Evolutionary conservation across 2,113 vertebrate species (phyloP), one percentile per base, ranked within the genome.

Genomic region (Morone chrysops): DNA sequence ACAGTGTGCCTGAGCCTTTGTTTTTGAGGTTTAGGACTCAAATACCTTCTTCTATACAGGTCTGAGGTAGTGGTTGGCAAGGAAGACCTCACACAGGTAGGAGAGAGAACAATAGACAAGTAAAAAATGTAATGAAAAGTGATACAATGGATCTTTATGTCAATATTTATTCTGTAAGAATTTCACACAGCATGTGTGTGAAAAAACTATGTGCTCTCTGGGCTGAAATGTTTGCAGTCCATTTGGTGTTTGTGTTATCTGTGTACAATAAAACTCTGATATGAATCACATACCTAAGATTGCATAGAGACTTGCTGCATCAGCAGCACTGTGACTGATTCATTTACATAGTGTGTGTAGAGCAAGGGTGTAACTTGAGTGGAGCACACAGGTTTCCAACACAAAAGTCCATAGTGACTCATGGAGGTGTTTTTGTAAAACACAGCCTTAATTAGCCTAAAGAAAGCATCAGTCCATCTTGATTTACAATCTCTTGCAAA

Each of bases 351-450:
- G 9, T 77, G 45, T 0, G 18, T 84, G 48, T 71, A 80, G 69
- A 82, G 70, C 36, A 74, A 75, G 16, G 61, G 69, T 61, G 80
- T 38, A 72, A 73, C 78, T 56, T 10, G 11, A 54, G 47, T 59
- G 48, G 50, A n/a, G 18, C 45, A 0, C 40, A 13, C 6, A 36
- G 20, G 16, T 31, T 60, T 57, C 17, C 50, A 86, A 78, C n/a
- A 41, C 48, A 66, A n/a, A 62, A 50, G 48, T 8, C 11, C 25
- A 25, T 6, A 70, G 17, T 87, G 75, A 80, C 75, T 77, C 81
- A 84, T 43, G 7, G 31, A 75, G 51, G 60, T 43, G 47, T 68
- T 72, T 50, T 17, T 38, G 36, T 17, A 1, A 85, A 81, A 79
- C 47, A 16, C 2, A 12, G 25, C 38, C 31, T 62, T 47, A 20